Evolutionary conservation across 2,797 vertebrate genomes (phyloP).

Genomic region (Tenualosa ilisha): DNA sequence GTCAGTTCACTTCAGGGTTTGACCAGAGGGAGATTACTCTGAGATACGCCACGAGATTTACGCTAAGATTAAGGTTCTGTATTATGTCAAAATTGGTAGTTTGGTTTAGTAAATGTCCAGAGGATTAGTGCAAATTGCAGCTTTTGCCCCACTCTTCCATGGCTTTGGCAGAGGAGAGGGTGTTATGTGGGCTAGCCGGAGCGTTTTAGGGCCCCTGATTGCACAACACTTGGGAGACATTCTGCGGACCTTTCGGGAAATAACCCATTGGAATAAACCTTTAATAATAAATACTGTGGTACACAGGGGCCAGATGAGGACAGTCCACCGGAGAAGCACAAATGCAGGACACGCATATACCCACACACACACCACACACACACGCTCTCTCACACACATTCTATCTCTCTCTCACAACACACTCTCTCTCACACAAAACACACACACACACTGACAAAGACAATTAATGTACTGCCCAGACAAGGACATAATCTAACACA

Average conservation of each 20-base stretch:
- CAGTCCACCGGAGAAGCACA: not conserved
- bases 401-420: no score
- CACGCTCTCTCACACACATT: not conserved
- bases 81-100: conserved; percentile 72
- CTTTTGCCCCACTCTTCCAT: conserved; percentile 53
- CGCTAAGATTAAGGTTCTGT: conserved; percentile 69
- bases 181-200: conserved; percentile 57
- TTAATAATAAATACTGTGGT: conserved; percentile 58
- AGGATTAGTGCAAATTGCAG: conserved; percentile 72
- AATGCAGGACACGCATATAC: not conserved
- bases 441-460: no score
- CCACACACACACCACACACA: conserved; percentile 7
- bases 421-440: no score
- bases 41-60: conserved; percentile 66
- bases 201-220: conserved; percentile 71
- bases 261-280: conserved; percentile 56
- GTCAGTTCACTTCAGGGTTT: conserved; percentile 23
- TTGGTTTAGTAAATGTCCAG: conserved; percentile 70
- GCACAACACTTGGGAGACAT: conserved; percentile 62
- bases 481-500: not conserved
- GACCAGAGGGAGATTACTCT: conserved; percentile 68
- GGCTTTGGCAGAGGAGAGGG: conserved; percentile 50
- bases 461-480: not conserved
- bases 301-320: not conserved
- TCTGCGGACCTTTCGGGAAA: conserved; percentile 62